Evolutionary conservation across 2,888 invertebrate genomes (phyloP), one percentile per base, ranked within the genome.

Genomic region (Andrena praecox): DNA sequence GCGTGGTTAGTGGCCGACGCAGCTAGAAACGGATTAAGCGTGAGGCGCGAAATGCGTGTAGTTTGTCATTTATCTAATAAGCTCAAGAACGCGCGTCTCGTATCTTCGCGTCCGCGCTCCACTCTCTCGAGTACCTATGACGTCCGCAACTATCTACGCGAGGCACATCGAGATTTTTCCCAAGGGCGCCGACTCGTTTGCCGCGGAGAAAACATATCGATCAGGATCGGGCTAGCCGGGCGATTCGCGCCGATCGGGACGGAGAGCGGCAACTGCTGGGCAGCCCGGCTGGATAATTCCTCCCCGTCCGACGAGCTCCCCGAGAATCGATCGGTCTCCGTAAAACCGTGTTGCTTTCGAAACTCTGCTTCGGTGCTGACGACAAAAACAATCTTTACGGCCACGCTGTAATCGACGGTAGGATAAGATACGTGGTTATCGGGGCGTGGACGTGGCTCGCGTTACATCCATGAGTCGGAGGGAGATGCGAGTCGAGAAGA

Each of bases 1-100:
- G 70, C 54, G 16, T 29, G 68, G 42, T 56, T 24, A 56, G 27
- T 56, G 56, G 27, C 27, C 67, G 77, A 68, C 68, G 52, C n/a
- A 42, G 52, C 56, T 69, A 24, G 35, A 24, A 68, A 66, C 20
- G 50, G 54, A 81, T 71, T 54, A 24, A 24, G 27, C 56, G 20
- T 3, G 4, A 10, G 24, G 56, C 10, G 24, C 27, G 24, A 56
- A 56, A 56, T 27, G 56, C 56, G 56, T 80, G 48, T 56, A 3
- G 56, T 27, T 56, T 10, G 24, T 76, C 71, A 74, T 78, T 82
- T 82, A 77, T 77, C 74, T 77, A 84, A 77, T 74, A 78, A 75
- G 68, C 71, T 82, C 77, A 82, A 77, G 71, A 74, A 75, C 66
- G 74, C 50, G 31, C 70, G 54, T 59, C 63, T 60, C 35, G 31